These are phyloP conservation scores for Rotaria socialis DNA, from an alignment of 2,888 invertebrate genomes.

Conservation along the genomic window DNA sequence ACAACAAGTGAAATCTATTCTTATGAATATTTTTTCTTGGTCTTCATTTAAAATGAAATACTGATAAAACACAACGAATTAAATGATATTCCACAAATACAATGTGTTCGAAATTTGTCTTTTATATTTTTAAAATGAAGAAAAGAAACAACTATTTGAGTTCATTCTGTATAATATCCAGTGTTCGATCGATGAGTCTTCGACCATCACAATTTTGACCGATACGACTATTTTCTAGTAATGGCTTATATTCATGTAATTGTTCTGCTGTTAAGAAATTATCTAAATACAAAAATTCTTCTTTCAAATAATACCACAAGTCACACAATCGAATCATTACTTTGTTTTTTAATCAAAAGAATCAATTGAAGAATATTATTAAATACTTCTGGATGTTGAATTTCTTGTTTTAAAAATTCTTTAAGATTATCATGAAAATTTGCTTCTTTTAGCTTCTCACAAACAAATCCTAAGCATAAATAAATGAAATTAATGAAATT, in stretches of 20 bases:
- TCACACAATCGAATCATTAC: not conserved
- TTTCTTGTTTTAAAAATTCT: conserved; percentile 33
- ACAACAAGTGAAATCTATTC: too few relatives aligned
- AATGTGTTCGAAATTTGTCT: not conserved
- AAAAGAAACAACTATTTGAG: not conserved
- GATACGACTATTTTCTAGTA: not conserved
- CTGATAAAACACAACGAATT: too few relatives aligned
- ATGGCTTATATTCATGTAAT: conserved; percentile 22
- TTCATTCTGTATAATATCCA: not conserved
- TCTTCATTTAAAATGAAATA: too few relatives aligned
- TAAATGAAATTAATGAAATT: not conserved
- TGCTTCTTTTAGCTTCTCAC: conserved; percentile 12
- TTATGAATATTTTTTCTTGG: too few relatives aligned
- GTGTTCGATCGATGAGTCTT: not conserved
- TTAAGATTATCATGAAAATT: conserved; percentile 24
- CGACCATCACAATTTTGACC: not conserved
- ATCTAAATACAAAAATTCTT: not conserved
- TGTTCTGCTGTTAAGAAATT: not conserved
- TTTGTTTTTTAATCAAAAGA: conserved; percentile 9
- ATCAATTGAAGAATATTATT: conserved; percentile 31
- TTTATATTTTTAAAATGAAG: not conserved
- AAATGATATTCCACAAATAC: too few relatives aligned
- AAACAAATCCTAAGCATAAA: not conserved
- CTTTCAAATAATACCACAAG: not conserved
- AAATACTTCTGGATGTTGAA: not conserved